Percentiles rank a stretch among this genome's conserved stretches.
Evolutionary conservation across 1,140 invertebrate genomes (phyloP).

Genomic region (Leguminivora glycinivorella): DNA sequence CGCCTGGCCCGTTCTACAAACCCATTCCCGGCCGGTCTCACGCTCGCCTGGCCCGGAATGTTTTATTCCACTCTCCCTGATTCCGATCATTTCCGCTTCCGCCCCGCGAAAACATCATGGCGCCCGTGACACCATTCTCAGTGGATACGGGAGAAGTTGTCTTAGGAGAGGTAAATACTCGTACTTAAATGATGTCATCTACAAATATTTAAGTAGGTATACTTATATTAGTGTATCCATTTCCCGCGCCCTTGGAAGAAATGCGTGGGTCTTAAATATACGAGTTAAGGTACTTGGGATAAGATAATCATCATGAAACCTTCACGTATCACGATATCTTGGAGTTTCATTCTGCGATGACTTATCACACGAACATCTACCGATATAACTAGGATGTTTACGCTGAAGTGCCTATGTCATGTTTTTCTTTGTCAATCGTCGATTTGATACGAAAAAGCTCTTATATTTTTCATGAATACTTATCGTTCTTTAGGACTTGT

Average conservation of each 20-base stretch:
- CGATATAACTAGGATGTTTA: too few relatives aligned
- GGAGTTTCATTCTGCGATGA: too few relatives aligned
- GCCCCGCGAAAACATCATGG: not conserved
- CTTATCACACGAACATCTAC: too few relatives aligned
- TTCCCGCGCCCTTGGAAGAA: too few relatives aligned
- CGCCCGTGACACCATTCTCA: not conserved
- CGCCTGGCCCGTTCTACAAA: not conserved
- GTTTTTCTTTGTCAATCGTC: not conserved
- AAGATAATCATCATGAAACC: too few relatives aligned
- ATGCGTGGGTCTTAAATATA: too few relatives aligned
- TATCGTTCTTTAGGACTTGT: not conserved
- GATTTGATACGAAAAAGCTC: not conserved
- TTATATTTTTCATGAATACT: not conserved
- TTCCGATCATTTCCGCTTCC: constrained; percentile 8
- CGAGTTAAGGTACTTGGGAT: too few relatives aligned
- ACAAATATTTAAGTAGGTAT: too few relatives aligned
- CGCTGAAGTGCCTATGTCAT: not conserved
- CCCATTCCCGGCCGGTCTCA: not conserved
- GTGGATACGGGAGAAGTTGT: not conserved
- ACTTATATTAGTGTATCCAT: too few relatives aligned
- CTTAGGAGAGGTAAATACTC: too few relatives aligned
- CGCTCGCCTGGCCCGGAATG: not conserved
- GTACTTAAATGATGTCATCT: too few relatives aligned
- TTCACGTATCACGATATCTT: too few relatives aligned
- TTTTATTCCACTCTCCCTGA: not conserved